These are phyloP conservation scores for Nomada flava DNA, from an alignment of 2,888 invertebrate species.

Conservation along the genomic window DNA sequence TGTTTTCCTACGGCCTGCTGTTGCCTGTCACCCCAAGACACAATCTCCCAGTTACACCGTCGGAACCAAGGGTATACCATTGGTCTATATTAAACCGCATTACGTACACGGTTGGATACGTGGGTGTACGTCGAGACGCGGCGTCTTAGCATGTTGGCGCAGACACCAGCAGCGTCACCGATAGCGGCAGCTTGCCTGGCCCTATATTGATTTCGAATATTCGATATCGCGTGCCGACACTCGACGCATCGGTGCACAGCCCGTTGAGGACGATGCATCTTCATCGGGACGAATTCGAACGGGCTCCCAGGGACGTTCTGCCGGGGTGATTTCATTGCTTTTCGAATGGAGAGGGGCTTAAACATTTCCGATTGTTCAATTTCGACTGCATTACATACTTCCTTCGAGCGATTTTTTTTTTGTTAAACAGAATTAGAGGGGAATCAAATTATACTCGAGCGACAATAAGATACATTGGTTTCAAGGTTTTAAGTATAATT, in stretches of 20 bases:
- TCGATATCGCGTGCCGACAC: conserved; percentile 62
- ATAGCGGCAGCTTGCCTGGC: conserved; percentile 42
- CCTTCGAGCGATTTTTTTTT: too few species aligned
- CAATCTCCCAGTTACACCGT: conserved; percentile 34
- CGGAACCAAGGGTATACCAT: conserved; percentile 47
- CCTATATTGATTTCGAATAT: conserved; percentile 60
- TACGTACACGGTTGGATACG: conserved; percentile 45
- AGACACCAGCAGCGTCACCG: conserved; percentile 1
- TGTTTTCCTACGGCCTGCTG: conserved; percentile 39
- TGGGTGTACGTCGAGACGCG: conserved; percentile 13
- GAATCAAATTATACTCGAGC: too few species aligned
- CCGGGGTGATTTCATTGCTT: conserved; percentile 2
- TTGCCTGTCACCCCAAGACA: conserved; percentile 41
- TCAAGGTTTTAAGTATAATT: too few species aligned
- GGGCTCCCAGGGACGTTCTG: background rate
- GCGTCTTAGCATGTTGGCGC: conserved; percentile 9
- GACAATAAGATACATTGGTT: too few species aligned
- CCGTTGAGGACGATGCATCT: conserved; percentile 54
- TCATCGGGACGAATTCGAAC: conserved; percentile 35
- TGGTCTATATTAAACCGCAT: conserved; percentile 66
- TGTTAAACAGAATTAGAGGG: too few species aligned
- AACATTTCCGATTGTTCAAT: background rate
- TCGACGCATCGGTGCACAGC: conserved; percentile 45
- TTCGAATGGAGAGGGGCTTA: background rate
- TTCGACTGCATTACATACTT: too few species aligned